Base-by-base conservation (phyloP, 2,113 vertebrate species). In the Perca flavescens region DNA sequence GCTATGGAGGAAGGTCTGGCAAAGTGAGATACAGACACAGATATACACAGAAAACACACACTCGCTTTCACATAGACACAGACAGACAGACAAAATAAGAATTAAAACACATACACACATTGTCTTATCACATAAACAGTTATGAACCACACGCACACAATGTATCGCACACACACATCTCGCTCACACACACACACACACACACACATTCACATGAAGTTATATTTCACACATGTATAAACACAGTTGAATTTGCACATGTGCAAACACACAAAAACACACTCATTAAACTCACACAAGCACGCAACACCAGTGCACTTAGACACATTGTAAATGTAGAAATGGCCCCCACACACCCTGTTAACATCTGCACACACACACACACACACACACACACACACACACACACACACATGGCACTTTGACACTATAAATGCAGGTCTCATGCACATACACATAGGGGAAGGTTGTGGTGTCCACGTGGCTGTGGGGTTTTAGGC, bases 401-500 rank as follows among this genome's bases (percentile, higher is more conserved):
- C 16, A 0, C 54, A 56, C 21, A 13, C n/a, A n/a, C 3, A 40
- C 2, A 40, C 22, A 36, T n/a, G n/a, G n/a, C n/a, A 36, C 60
- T 81, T 57, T n/a, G 64, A 86, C 65, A 63, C 52, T 61, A 12
- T 75, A 81, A 78, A 83, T 74, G 56, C 40, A 66, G 46, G 31
- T 62, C 56, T 34, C 25, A 56, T 49, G 22, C 61, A 28, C 52
- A 34, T 0, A 40, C 60, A 52, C 61, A 57, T 66, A 68, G 19
- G 49, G 74, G 63, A 65, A 75, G 56, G n/a, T 5, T 75, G 70
- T 52, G 66, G 72, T 70, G 81, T 79, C 85, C 71, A 88, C 77
- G 67, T 82, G 89, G 82, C 79, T 4, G 58, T 81, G 81, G 84
- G 83, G 70, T 84, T 87, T 83, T 1, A 60, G 63, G 76, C 87